Percentiles rank a stretch among this genome's conserved stretches.
These are phyloP conservation scores for Drosophila austrosaltans DNA, from an alignment of 2,888 invertebrate species.

Conservation along the genomic window DNA sequence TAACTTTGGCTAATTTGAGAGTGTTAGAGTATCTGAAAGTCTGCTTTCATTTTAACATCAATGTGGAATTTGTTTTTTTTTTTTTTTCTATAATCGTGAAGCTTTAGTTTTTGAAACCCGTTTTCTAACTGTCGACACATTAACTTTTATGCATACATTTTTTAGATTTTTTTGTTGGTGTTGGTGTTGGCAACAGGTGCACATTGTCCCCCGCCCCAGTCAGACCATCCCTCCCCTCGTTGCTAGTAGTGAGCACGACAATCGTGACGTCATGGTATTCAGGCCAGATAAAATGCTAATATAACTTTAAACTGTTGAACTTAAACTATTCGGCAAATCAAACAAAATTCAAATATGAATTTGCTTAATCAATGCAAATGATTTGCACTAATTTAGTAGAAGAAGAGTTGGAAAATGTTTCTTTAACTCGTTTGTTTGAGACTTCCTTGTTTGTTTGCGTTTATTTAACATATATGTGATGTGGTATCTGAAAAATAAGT, in stretches of 20 bases:
- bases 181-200: slow-evolving; percentile 59
- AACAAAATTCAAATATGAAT: slow-evolving; percentile 60
- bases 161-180: not conserved
- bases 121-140: slow-evolving; percentile 63
- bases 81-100: slow-evolving; percentile 17
- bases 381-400: slow-evolving; percentile 72
- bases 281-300: slow-evolving; percentile 25
- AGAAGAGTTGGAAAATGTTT: slow-evolving; percentile 35
- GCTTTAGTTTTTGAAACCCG: slow-evolving; percentile 41
- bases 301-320: slow-evolving; percentile 13
- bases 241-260: not conserved
- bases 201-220: slow-evolving; percentile 29
- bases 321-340: slow-evolving; percentile 19
- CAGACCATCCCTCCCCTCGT: not conserved
- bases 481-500: too few relatives aligned
- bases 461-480: not conserved
- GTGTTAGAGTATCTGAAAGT: not conserved
- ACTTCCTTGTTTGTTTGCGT: slow-evolving; percentile 37
- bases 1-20: not conserved
- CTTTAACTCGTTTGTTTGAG: slow-evolving; percentile 42
- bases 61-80: not conserved
- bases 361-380: slow-evolving; percentile 72
- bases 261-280: slow-evolving; percentile 33
- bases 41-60: not conserved
- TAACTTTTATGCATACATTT: slow-evolving; percentile 64